phyloP scores from a whole-genome alignment of 2,113 vertebrate species.

The Neolamprologus kungweensis region DNA sequence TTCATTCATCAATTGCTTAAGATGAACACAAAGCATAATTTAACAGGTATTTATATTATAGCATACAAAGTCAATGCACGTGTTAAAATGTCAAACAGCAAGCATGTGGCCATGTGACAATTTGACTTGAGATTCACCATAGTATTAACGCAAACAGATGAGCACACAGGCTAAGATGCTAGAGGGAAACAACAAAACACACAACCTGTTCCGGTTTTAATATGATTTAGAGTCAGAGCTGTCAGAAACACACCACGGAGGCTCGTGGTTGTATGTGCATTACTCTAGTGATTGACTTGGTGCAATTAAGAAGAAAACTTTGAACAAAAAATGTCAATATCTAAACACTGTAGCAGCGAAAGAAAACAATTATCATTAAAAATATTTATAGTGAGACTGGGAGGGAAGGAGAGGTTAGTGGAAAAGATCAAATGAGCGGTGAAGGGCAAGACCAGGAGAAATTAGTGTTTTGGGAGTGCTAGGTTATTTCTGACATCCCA shows the following conservation, averaged over 20 bases:
- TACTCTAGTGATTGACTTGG: background rate
- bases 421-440: slow-evolving; percentile 3
- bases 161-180: background rate
- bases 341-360: background rate
- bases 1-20: background rate
- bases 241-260: background rate
- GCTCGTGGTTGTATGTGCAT: background rate
- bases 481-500: slow-evolving; percentile 13
- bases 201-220: accelerated
- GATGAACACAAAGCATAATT: background rate
- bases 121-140: background rate
- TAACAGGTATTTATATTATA: background rate
- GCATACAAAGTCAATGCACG: background rate
- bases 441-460: slow-evolving; percentile 6
- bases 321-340: background rate
- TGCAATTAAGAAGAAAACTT: background rate
- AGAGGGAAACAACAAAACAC: background rate
- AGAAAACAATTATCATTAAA: background rate
- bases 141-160: background rate
- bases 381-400: background rate
- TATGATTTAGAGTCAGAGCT: background rate
- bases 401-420: background rate
- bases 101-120: background rate
- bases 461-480: slow-evolving; percentile 14
- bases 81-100: background rate